Conservation (phyloP, 2,797 vertebrate genomes). For the Darevskia mixta region DNA sequence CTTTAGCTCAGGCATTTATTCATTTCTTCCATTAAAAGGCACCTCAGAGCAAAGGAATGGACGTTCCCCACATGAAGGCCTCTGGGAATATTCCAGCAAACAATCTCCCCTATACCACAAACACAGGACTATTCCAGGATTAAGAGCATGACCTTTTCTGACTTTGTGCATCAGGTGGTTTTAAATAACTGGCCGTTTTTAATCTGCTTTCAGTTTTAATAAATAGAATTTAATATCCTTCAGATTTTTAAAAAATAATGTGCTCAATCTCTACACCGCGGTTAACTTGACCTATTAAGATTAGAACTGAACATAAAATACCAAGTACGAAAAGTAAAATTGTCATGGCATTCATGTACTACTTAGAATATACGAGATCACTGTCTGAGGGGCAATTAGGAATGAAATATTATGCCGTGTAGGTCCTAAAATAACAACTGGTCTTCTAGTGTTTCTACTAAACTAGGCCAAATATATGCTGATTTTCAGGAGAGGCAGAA, state of each 20-base stretch:
- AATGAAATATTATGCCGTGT: conserved; percentile 17
- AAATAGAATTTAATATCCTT: conserved; percentile 20
- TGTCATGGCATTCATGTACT: not conserved
- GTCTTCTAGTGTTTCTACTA: not conserved
- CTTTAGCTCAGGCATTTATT: not conserved
- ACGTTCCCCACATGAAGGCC: not conserved
- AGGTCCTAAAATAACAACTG: conserved; percentile 35
- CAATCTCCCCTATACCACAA: not conserved
- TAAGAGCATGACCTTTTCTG: not conserved
- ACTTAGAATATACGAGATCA: not conserved
- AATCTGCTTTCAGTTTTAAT: not conserved
- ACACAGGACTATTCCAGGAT: not conserved
- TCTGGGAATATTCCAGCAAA: not conserved
- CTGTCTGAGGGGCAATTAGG: conserved; percentile 11
- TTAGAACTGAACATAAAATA: not conserved
- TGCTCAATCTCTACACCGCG: not conserved
- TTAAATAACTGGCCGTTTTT: not conserved
- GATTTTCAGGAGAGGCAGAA: not conserved
- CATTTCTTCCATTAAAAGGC: not conserved
- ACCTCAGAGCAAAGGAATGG: not conserved
- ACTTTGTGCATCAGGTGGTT: not conserved
- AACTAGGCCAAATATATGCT: conserved; percentile 11
- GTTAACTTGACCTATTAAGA: conserved; percentile 27
- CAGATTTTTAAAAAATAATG: not conserved
- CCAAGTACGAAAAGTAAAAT: conserved; percentile 21